phyloP scores from a whole-genome alignment of 2,888 invertebrate genomes.

The Lomographa bimaculata region DNA sequence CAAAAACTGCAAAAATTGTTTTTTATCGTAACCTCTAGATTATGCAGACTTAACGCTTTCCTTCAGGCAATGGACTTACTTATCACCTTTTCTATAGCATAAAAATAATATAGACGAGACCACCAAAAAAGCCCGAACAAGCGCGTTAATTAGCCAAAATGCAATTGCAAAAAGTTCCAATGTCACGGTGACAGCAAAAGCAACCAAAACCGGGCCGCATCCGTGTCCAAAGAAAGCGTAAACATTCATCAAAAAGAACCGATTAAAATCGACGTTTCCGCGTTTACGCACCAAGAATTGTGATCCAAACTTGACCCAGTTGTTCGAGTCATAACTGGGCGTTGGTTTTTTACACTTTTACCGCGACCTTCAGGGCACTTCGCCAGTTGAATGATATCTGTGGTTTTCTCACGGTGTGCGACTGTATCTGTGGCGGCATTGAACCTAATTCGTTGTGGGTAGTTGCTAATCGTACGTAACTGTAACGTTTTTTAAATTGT shows the following conservation, averaged over 20 bases:
- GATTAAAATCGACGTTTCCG: conserved; percentile 35
- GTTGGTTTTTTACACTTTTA: conserved; percentile 61
- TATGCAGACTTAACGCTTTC: too few species aligned
- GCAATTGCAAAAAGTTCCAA: conserved; percentile 15
- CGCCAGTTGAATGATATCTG: conserved; percentile 30
- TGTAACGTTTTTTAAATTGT: conserved; percentile 16
- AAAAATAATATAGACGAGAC: too few species aligned
- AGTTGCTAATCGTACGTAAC: conserved; percentile 27
- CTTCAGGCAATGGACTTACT: too few species aligned
- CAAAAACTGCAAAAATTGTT: too few species aligned
- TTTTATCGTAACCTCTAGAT: too few species aligned
- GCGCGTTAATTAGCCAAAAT: too few species aligned
- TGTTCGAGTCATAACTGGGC: conserved; percentile 33
- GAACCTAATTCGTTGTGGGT: conserved; percentile 41
- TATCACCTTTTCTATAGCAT: too few species aligned
- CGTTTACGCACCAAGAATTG: conserved; percentile 33
- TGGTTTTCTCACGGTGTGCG: conserved; percentile 51
- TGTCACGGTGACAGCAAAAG: conserved; percentile 22
- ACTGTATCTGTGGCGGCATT: conserved; percentile 42
- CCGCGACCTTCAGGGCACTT: conserved; percentile 52
- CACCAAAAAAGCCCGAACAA: too few species aligned
- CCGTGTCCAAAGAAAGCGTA: conserved; percentile 27
- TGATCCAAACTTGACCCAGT: conserved; percentile 50
- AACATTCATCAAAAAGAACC: conserved; percentile 22
- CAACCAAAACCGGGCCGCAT: conserved; percentile 9